Percentiles rank a stretch among this genome's conserved stretches.
phyloP scores from a whole-genome alignment of 2,113 vertebrate species.

The Dryoscopus gambensis region DNA sequence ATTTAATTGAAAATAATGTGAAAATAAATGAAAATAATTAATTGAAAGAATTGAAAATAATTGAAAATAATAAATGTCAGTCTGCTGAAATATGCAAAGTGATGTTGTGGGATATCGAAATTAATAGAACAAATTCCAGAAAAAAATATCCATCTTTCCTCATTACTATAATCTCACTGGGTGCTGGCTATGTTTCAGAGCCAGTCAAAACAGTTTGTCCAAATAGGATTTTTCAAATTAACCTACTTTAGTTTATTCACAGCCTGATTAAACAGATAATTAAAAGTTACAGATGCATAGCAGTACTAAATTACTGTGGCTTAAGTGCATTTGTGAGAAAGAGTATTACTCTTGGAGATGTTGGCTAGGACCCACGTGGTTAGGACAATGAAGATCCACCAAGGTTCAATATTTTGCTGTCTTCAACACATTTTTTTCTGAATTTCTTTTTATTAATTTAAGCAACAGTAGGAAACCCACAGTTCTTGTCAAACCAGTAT shows the following conservation, averaged over 20 bases:
- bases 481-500: slow-evolving; percentile 5
- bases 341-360: background rate
- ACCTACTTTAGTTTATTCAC: slow-evolving; percentile 66
- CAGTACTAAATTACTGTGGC: slow-evolving; percentile 45
- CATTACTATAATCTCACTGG: slow-evolving; percentile 24
- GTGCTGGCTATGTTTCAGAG: slow-evolving; percentile 43
- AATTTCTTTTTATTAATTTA: slow-evolving; percentile 32
- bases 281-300: slow-evolving; percentile 67
- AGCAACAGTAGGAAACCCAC: background rate
- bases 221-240: slow-evolving; percentile 65
- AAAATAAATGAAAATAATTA: too few species aligned
- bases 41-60: background rate
- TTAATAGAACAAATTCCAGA: background rate
- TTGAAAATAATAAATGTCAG: background rate
- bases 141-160: background rate
- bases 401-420: slow-evolving; percentile 7
- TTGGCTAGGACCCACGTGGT: background rate
- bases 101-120: background rate
- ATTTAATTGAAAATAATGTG: background rate
- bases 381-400: background rate
- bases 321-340: slow-evolving; percentile 36
- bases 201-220: slow-evolving; percentile 50
- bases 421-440: background rate
- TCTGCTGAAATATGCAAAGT: slow-evolving; percentile 5
- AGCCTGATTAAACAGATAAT: slow-evolving; percentile 71